Percentiles rank a stretch among this genome's conserved stretches.
Conservation (phyloP, 1,140 invertebrate genomes). For the Zaprionus africanus region DNA sequence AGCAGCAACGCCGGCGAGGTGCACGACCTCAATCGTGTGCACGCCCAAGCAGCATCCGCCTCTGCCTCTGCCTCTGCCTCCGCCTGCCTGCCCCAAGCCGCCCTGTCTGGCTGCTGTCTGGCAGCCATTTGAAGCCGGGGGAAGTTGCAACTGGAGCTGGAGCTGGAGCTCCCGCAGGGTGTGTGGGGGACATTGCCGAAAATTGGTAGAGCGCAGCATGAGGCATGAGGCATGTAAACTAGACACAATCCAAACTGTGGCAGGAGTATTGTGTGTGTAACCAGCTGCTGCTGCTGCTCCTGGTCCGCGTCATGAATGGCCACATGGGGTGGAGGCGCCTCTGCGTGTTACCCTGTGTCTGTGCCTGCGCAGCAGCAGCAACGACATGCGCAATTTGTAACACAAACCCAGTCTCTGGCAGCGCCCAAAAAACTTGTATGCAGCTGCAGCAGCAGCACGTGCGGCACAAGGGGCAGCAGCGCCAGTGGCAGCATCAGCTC, state of each 20-base stretch:
- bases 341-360: neutral
- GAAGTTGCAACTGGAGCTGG: conserved; percentile 27
- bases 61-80: conserved; percentile 8
- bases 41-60: conserved; percentile 31
- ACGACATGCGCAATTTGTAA: conserved; percentile 84
- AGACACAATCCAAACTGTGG: conserved; percentile 26
- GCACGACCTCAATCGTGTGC: conserved; percentile 79
- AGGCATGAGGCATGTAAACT: conserved; percentile 39
- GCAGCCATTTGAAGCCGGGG: conserved; percentile 26
- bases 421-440: conserved; percentile 68
- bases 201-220: conserved; percentile 49
- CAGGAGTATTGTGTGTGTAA: conserved; percentile 32
- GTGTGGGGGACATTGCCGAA: conserved; percentile 62
- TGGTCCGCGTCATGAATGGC: conserved; percentile 29
- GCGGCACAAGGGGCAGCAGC: neutral
- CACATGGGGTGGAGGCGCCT: neutral
- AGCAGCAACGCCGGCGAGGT: conserved; percentile 61
- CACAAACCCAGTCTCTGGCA: conserved; percentile 84
- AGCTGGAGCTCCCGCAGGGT: conserved; percentile 17
- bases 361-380: conserved; percentile 58
- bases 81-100: conserved; percentile 65
- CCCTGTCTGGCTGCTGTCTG: conserved; percentile 75
- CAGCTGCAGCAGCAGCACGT: conserved; percentile 19
- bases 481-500: conserved; percentile 6
- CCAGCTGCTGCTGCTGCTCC: conserved; percentile 30